These are phyloP conservation scores for Eilema depressum DNA, from an alignment of 2,888 invertebrate species.

Conservation along the genomic window DNA sequence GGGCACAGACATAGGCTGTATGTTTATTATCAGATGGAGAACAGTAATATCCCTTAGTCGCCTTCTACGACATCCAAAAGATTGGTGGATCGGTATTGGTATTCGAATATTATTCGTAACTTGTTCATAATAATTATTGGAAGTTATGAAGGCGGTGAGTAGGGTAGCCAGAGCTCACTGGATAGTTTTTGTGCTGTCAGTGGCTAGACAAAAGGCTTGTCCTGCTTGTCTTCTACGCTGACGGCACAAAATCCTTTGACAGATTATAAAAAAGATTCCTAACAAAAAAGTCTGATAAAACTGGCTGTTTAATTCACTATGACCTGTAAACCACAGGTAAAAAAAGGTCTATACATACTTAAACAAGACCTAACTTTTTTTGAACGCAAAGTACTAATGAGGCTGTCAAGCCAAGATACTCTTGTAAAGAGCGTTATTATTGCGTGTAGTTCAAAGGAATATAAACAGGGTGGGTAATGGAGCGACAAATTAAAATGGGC, in stretches of 20 bases:
- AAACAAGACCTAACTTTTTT: background rate
- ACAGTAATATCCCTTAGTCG: no score
- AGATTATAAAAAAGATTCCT: no score
- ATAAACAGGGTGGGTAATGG: slow-evolving; percentile 3
- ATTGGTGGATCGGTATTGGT: background rate
- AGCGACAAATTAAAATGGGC: slow-evolving; percentile 13
- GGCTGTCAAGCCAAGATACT: slow-evolving; percentile 12
- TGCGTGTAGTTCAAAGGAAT: slow-evolving; percentile 10
- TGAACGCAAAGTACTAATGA: slow-evolving; percentile 4
- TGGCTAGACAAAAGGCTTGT: no score
- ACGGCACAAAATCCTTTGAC: no score
- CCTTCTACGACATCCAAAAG: no score
- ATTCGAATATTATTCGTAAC: background rate
- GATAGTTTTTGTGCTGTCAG: no score
- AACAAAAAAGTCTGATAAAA: background rate
- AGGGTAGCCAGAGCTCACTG: no score
- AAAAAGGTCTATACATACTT: background rate
- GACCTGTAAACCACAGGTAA: background rate
- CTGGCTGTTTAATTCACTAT: background rate
- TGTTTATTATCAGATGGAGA: no score
- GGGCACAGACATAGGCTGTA: no score
- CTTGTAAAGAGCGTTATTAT: slow-evolving; percentile 4
- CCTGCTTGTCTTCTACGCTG: no score
- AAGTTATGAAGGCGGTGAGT: no score
- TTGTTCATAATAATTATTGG: background rate